Base-by-base conservation (phyloP, 2,888 invertebrate genomes). In the Cheilosia pagana region DNA sequence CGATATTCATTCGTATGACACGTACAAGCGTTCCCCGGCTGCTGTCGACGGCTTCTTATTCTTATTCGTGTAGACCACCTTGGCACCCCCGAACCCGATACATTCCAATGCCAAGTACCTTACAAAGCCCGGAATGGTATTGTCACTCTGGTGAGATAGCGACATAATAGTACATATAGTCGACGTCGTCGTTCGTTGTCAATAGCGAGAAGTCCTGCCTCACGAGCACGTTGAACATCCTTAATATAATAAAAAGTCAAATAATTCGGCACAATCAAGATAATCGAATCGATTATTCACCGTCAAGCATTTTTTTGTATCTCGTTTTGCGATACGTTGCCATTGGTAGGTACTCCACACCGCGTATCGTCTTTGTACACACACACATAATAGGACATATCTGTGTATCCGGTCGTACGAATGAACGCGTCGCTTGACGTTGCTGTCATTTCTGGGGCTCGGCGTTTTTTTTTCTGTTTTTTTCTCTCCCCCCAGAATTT, bases 271-370 rank as follows among this genome's bases (percentile, higher is more conserved):
- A 79, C 79, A 83, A 83, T 83, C 83, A 74, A 77, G 78, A 83
- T 83, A 83, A 83, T 83, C 78, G 83, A 83, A 83, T 83, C 83
- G 83, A 83, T 83, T 83, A 83, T 78, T 74, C 68, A 70, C 68
- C 74, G 70, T 65, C 74, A 70, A 79, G 78, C 65, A 75, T 78
- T 74, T 74, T 74, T 60, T 45, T 78, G 63, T 74, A 23, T 14
- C 68, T 67, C 76, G 71, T 77, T 55, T 16, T 67, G 71, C 60
- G 55, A 57, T 70, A 43, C 28, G 48, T 65, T 23, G 10, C 4
- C 5, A 16, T 16, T 12, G 48, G 50, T 50, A 23, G 50, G 50
- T 50, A 23, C 45, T 60, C 53, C 43, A 67, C 43, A 67, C 52
- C 14, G 63, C 57, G 72, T 71, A 71, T 55, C 39, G 39, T n/a